phyloP scores from a whole-genome alignment of 2,113 vertebrate species.

The Cyphomyrus plagiostoma region DNA sequence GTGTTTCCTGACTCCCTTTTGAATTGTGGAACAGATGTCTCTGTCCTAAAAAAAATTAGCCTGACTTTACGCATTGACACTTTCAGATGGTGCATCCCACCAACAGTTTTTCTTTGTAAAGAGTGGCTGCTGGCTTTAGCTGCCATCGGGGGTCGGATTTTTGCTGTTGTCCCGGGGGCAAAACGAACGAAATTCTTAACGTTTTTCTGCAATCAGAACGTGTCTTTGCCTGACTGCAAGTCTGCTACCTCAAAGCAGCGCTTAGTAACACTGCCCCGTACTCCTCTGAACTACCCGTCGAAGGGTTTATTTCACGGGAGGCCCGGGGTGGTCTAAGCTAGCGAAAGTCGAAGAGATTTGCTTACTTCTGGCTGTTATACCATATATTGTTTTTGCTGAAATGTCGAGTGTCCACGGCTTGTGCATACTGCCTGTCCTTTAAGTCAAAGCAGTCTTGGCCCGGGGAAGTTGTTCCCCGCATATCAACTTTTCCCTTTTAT shows the following conservation, averaged over 20 bases:
- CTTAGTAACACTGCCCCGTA: neutral
- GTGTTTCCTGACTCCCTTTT: neutral
- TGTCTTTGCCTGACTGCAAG: neutral
- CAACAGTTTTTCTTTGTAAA: neutral
- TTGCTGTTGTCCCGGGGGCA: neutral
- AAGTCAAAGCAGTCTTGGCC: neutral
- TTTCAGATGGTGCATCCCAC: neutral
- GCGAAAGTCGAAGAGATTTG: neutral
- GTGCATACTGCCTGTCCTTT: neutral
- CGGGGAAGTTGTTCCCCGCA: neutral
- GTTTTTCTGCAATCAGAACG: neutral
- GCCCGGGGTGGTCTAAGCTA: neutral
- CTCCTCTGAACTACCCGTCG: neutral
- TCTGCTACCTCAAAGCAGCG: neutral
- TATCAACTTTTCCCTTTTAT: neutral
- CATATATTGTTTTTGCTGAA: neutral
- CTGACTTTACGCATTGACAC: neutral
- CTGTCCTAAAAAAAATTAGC: neutral
- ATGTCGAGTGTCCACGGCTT: neutral
- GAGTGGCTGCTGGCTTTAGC: neutral
- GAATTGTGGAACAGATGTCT: neutral
- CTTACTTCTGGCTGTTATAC: neutral
- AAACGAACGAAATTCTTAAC: neutral
- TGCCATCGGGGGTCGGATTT: neutral
- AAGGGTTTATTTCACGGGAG: neutral